Evolutionary conservation across 2,113 vertebrate species (phyloP).

Genomic region (Tragelaphus buxtoni): DNA sequence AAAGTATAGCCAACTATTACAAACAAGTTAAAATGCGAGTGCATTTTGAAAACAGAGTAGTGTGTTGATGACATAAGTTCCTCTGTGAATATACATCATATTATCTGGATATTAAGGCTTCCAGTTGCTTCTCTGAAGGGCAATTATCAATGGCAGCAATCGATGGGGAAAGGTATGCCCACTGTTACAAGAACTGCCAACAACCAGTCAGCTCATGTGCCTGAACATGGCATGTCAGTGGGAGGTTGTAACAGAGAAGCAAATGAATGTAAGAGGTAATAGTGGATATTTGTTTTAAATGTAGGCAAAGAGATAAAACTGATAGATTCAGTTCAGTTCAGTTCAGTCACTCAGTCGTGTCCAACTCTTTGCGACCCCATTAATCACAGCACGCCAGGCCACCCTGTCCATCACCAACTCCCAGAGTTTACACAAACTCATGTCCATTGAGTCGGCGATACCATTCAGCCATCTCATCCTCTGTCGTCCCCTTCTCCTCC

Average conservation of each 20-base stretch:
- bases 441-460: no score
- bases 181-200: background rate
- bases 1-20: background rate
- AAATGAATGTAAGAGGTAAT: background rate
- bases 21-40: background rate
- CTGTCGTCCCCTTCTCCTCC: no score
- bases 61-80: background rate
- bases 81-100: background rate
- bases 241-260: background rate
- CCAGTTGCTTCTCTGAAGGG: background rate
- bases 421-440: no score
- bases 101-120: background rate
- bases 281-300: background rate
- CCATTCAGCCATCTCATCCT: no score
- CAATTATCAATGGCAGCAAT: background rate
- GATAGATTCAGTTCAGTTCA: background rate
- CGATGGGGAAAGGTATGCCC: background rate
- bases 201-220: background rate
- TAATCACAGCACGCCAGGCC: no score
- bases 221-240: background rate
- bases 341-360: no score
- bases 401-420: no score
- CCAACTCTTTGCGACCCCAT: no score
- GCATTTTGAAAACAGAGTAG: background rate
- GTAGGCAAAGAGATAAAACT: background rate